Percentiles rank a stretch among this genome's conserved stretches.
phyloP scores from a whole-genome alignment of 2,888 invertebrate genomes.

The Prionchulus punctatus region DNA sequence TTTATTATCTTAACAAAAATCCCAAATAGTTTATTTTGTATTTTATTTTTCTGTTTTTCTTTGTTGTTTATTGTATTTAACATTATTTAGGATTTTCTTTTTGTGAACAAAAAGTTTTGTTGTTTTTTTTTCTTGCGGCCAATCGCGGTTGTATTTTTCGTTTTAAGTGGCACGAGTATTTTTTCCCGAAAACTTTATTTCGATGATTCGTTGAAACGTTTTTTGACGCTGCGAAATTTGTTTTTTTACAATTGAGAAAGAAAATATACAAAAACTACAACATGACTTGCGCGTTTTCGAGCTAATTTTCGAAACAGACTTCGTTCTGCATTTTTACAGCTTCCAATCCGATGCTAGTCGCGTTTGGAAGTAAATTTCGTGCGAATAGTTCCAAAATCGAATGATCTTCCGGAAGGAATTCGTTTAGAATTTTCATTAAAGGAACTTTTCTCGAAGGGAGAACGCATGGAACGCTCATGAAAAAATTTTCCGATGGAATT shows the following conservation, averaged over 20 bases:
- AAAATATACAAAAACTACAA: background rate
- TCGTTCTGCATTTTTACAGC: slow-evolving; percentile 42
- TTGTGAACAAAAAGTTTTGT: too few relatives aligned
- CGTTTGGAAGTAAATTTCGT: slow-evolving; percentile 64
- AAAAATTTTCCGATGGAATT: slow-evolving; percentile 41
- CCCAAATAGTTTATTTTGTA: too few relatives aligned
- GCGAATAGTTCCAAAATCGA: slow-evolving; percentile 72
- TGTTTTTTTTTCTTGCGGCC: background rate
- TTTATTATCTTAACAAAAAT: too few relatives aligned
- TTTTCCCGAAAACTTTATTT: background rate
- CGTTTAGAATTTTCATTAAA: slow-evolving; percentile 44
- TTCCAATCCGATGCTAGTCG: slow-evolving; percentile 71
- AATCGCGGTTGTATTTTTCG: background rate
- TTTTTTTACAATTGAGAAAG: background rate
- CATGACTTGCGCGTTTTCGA: background rate
- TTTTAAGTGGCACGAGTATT: background rate
- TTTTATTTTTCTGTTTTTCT: too few relatives aligned
- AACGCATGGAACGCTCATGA: slow-evolving; percentile 72
- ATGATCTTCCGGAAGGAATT: slow-evolving; percentile 3
- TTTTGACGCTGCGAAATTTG: too few relatives aligned
- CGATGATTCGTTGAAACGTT: background rate
- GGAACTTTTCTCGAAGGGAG: slow-evolving; percentile 92
- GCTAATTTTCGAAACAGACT: slow-evolving; percentile 12
- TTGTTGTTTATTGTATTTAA: too few relatives aligned
- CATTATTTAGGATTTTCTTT: too few relatives aligned